Conservation (phyloP, 2,797 vertebrate genomes). For the Microctenopoma steveboyesi region DNA sequence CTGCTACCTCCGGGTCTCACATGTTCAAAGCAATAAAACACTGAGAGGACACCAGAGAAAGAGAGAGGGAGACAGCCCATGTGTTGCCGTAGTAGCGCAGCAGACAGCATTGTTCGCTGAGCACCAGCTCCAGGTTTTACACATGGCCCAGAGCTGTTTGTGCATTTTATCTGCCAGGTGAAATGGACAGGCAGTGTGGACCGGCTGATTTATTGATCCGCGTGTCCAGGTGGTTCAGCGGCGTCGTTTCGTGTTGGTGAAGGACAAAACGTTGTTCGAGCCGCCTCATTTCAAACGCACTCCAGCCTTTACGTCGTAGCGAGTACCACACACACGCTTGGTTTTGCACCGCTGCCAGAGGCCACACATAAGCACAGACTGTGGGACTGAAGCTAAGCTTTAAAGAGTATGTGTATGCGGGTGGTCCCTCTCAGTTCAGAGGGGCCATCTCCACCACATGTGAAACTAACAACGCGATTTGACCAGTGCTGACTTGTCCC, state of each 20-base stretch:
- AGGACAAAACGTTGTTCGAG: not conserved
- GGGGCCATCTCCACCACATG: not conserved
- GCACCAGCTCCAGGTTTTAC: slow-evolving; percentile 8
- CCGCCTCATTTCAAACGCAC: not conserved
- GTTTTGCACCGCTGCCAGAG: not conserved
- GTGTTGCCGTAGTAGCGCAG: not conserved
- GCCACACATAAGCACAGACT: not conserved
- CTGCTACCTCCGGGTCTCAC: slow-evolving; percentile 40
- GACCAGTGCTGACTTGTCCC: not conserved
- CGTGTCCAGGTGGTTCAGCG: slow-evolving; percentile 40
- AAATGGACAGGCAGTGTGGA: slow-evolving; percentile 16
- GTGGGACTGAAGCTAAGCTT: not conserved
- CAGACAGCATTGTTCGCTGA: not conserved
- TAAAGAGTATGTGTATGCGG: not conserved
- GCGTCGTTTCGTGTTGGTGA: slow-evolving; percentile 42
- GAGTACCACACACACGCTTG: not conserved
- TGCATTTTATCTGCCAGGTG: slow-evolving; percentile 27
- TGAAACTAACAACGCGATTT: not conserved
- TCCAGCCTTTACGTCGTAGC: not conserved
- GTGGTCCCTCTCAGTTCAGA: not conserved
- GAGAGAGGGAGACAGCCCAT: not conserved
- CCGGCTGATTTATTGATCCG: slow-evolving; percentile 35
- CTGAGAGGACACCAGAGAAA: not conserved
- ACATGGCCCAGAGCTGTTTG: slow-evolving; percentile 9
- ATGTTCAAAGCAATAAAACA: slow-evolving; percentile 54